Percentiles rank a stretch among this genome's conserved stretches.
Conservation (phyloP, 2,888 invertebrate genomes). For the Scrobipalpa costella region DNA sequence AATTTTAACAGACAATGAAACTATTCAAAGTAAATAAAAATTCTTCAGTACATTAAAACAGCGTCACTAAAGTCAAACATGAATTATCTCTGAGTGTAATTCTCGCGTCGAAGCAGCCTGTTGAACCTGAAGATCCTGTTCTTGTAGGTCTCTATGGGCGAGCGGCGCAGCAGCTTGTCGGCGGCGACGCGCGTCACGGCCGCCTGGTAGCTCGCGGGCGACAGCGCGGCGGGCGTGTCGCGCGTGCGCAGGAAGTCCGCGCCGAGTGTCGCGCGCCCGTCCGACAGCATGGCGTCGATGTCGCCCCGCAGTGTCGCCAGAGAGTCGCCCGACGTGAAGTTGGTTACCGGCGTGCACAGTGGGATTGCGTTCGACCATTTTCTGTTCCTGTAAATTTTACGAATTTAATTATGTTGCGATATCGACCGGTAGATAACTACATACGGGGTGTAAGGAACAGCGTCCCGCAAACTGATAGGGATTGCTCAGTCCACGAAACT, state of each 20-base stretch:
- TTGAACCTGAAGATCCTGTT: constrained; percentile 70
- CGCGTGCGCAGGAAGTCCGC: constrained; percentile 64
- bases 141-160: constrained; percentile 66
- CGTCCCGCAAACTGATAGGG: too few species aligned
- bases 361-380: constrained; percentile 94
- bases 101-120: constrained; percentile 63
- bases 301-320: constrained; percentile 70
- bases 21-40: background rate
- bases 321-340: constrained; percentile 65
- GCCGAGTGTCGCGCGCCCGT: constrained; percentile 31
- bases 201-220: constrained; percentile 69
- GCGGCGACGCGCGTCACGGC: constrained; percentile 70
- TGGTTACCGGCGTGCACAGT: constrained; percentile 81
- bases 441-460: too few species aligned
- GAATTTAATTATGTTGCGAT: too few species aligned
- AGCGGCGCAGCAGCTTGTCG: constrained; percentile 56
- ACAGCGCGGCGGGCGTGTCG: constrained; percentile 71
- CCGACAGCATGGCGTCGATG: constrained; percentile 70
- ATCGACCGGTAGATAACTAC: too few species aligned
- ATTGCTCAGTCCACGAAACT: too few species aligned
- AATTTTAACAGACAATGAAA: background rate
- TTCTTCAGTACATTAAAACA: background rate
- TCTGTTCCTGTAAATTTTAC: constrained; percentile 81
- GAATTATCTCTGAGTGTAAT: constrained; percentile 66
- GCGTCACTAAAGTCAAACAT: background rate